Percentiles rank a stretch among this genome's conserved stretches.
Evolutionary conservation across 1,140 invertebrate species (phyloP).

Genomic region (Dendroctonus valens): DNA sequence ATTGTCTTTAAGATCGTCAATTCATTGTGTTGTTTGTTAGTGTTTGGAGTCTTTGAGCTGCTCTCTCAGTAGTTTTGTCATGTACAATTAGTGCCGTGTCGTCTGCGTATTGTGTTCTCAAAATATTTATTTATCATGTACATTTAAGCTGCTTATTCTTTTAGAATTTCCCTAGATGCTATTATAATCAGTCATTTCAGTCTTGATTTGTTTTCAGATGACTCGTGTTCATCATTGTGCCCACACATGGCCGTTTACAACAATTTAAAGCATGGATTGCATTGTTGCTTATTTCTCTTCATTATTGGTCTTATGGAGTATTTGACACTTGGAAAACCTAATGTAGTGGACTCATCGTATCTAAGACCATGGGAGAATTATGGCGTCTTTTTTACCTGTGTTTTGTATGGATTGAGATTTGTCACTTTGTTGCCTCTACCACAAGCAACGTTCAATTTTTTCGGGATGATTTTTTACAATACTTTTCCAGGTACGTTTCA

Average conservation of each 20-base stretch:
- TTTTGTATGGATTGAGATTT: conserved; percentile 77
- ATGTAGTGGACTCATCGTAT: neutral
- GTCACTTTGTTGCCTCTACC: conserved; percentile 86
- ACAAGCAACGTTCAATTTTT: conserved; percentile 90
- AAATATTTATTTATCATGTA: too few relatives aligned
- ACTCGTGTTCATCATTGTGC: too few relatives aligned
- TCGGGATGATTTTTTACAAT: conserved; percentile 88
- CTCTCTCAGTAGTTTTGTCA: too few relatives aligned
- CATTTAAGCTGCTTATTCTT: too few relatives aligned
- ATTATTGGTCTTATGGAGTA: conserved; percentile 10
- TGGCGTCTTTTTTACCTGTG: conserved; percentile 67
- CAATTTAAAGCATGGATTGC: conserved; percentile 6
- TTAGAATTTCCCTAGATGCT: too few relatives aligned
- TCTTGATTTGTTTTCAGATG: too few relatives aligned
- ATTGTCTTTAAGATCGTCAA: too few relatives aligned
- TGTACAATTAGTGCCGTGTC: too few relatives aligned
- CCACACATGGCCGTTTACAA: neutral
- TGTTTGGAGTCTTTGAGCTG: too few relatives aligned
- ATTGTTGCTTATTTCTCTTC: neutral
- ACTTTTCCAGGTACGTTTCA: conserved; percentile 81
- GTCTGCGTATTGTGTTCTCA: too few relatives aligned
- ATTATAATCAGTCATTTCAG: too few relatives aligned
- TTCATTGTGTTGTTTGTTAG: too few relatives aligned
- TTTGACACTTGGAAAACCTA: neutral
- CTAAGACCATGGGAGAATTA: conserved; percentile 74